Base-by-base conservation (phyloP, 1,140 invertebrate genomes). In the Dryas iulia region DNA sequence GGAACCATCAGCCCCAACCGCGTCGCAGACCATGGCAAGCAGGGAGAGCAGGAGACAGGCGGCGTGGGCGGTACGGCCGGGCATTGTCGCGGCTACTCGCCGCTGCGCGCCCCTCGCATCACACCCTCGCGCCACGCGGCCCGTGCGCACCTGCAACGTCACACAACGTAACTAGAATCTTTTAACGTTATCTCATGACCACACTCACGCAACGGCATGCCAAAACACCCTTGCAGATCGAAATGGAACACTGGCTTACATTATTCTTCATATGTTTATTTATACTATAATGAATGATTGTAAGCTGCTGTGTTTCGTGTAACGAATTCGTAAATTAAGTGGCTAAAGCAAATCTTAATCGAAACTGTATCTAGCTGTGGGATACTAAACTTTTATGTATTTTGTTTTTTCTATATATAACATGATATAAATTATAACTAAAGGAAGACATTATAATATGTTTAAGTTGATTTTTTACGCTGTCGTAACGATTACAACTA, bases 71-170 rank as follows among this genome's bases (percentile, higher is more conserved):
- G 84, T 78, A 76, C 76, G 81, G 78, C 69, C 74, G 76, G 79
- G 88, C 86, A 91, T 89, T 84, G 73, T 89, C 86, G 87, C 87
- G 83, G 74, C 78, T 81, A 82, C 79, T 81, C 78, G 78, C 80
- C 79, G 79, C 82, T 69, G 78, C 83, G 80, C 84, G 76, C 68
- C 73, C 78, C 82, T 76, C 76, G 82, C 88, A 91, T 89, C 86
- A 82, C 87, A 86, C 81, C 82, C 82, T 74, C 78, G 82, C 84
- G 79, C 79, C 81, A 77, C 79, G 78, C 78, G 77, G 82, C 82
- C 68, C 74, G 74, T 71, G 69, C 80, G 80, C 77, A 86, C 88
- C 88, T 89, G 75, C 3, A 59, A 69, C 66, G 57, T 65, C 67
- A 71, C 31, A 56, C 35, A 25, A 72, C 35, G 62, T 69, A 69